These are phyloP conservation scores for Gasterosteus aculeatus DNA, from an alignment of 2,113 vertebrate genomes.

Conservation along the genomic window DNA sequence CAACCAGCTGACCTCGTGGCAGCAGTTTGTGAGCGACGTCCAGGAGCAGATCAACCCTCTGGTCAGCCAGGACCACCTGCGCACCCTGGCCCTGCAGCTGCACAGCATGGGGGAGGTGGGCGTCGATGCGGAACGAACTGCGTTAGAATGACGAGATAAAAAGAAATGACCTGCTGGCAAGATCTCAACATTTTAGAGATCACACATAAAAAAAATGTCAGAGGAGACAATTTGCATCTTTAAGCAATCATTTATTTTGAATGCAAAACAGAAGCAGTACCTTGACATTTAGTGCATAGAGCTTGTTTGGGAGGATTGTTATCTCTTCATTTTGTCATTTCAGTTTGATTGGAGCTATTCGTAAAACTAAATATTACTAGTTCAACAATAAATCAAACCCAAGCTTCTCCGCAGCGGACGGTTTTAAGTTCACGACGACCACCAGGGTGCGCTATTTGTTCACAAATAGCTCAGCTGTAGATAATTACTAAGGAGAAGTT, in stretches of 20 bases:
- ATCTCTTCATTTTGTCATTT: not conserved
- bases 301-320: not conserved
- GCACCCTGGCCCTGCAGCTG: conserved; percentile 88
- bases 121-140: not conserved
- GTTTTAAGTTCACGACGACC: not conserved
- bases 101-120: conserved; percentile 94
- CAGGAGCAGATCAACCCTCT: conserved; percentile 97
- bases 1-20: conserved; percentile 95
- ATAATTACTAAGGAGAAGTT: conserved; percentile 17
- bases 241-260: not conserved
- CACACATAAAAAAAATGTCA: not conserved
- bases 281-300: not conserved
- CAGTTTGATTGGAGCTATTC: not conserved
- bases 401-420: not conserved
- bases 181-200: not conserved
- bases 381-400: not conserved
- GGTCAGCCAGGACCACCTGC: conserved; percentile 91
- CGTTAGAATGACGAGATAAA: not conserved
- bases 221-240: too few species aligned
- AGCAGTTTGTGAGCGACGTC: conserved; percentile 93
- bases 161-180: not conserved
- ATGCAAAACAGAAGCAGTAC: not conserved
- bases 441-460: conserved; percentile 30
- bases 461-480: conserved; percentile 10
- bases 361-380: not conserved